phyloP scores from a whole-genome alignment of 2,113 vertebrate species.

The Anhinga rufa region DNA sequence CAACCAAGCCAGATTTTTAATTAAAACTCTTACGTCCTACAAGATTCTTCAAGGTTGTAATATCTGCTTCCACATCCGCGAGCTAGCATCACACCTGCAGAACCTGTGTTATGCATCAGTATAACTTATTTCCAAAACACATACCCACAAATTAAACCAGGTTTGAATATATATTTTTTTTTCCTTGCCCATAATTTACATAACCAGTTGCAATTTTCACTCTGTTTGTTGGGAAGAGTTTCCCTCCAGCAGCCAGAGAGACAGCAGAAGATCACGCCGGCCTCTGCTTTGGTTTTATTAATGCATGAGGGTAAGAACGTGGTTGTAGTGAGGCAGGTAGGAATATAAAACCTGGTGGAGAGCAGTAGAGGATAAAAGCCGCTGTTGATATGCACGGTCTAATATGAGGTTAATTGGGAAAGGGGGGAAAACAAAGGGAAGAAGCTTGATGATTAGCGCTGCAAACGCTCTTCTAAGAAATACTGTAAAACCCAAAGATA shows the following conservation, averaged over 20 bases:
- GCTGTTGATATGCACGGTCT: neutral
- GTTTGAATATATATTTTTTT: neutral
- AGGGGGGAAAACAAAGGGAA: neutral
- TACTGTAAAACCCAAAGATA: neutral
- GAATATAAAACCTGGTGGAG: neutral
- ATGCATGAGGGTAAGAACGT: accelerated
- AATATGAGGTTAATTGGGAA: neutral
- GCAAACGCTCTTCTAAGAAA: neutral
- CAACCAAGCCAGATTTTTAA: neutral
- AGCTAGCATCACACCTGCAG: neutral
- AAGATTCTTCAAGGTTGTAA: constrained; percentile 40
- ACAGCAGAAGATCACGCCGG: neutral
- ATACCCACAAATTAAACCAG: constrained; percentile 5
- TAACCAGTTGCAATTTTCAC: neutral
- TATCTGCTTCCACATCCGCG: neutral
- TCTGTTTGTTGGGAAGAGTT: neutral
- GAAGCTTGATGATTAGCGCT: neutral
- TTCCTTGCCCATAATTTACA: constrained; percentile 3
- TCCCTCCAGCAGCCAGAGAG: neutral
- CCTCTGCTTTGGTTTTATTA: neutral
- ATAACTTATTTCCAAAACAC: neutral
- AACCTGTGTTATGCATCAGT: neutral
- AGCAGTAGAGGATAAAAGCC: neutral
- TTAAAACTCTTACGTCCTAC: constrained; percentile 32
- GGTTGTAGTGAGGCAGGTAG: neutral